Base-by-base conservation (phyloP, 2,113 vertebrate genomes). In the Heliornis fulica region DNA sequence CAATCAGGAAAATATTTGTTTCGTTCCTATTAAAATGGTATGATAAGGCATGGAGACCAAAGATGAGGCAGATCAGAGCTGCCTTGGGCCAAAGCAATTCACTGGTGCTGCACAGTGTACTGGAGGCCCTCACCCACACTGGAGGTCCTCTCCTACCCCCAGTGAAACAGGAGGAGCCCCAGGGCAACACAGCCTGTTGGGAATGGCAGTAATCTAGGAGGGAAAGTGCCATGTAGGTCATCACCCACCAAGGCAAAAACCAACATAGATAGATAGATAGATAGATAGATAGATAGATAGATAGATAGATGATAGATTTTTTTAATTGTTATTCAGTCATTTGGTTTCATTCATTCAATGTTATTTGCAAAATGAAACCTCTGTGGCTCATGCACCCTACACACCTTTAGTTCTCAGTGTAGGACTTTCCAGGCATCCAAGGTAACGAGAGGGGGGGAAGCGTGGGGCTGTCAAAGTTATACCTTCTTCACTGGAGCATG, bases 71-170 rank as follows among this genome's bases (percentile, higher is more conserved):
- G 1, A n/a, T 46, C 21, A 54, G 38, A 75, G 15, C 19, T 45
- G 20, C 17, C 0, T 1, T 36, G 11, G 19, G 13, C 38, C 29
- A 53, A 34, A 26, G 54, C 0, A 0, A 26, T 41, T 84, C 36
- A 21, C 38, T 25, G 31, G 11, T 59, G 36, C 64, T 71, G 23
- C 64, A 75, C 59, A 41, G 41, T 4, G 1, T 12, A 28, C 14
- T 59, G 41, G 10, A 51, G 21, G 23, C 65, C 48, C n/a, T 61
- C 40, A n/a, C 23, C 36, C 16, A 12, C 41, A 19, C 18, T 13
- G 3, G 28, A 71, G 25, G 13, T 36, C 70, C 75, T 43, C 6
- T 14, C 56, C 19, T 14, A 15, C 40, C 18, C 21, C 13, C 19
- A 0, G 0, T 36, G 68, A 46, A 71, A 38, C 1, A 60, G 17